phyloP scores from a whole-genome alignment of 2,888 invertebrate species.

The Mechanitis mazaeus region DNA sequence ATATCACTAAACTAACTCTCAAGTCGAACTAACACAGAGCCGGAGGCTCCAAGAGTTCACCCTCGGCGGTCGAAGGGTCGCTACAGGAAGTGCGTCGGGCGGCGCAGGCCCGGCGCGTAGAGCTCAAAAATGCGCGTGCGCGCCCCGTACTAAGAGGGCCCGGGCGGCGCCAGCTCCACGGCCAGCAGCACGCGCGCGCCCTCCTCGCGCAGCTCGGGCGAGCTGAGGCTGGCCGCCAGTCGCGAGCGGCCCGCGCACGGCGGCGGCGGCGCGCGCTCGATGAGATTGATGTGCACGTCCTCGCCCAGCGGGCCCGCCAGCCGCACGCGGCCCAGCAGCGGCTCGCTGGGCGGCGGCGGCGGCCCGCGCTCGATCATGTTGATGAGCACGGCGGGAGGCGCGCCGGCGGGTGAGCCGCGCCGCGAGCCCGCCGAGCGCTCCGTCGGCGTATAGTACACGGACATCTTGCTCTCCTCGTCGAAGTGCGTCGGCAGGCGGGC shows the following conservation, averaged over 20 bases:
- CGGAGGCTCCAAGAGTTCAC: conserved; percentile 57
- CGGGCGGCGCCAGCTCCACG: conserved; percentile 52
- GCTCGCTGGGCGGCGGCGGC: conserved; percentile 64
- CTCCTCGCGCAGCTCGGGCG: conserved; percentile 59
- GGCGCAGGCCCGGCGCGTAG: conserved; percentile 59
- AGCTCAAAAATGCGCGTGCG: conserved; percentile 70
- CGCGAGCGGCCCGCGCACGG: conserved; percentile 44
- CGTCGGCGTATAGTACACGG: conserved; percentile 89
- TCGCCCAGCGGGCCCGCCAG: conserved; percentile 71
- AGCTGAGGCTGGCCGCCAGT: conserved; percentile 60
- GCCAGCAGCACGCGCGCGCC: conserved; percentile 61
- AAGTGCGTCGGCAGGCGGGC: conserved; percentile 69
- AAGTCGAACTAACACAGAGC: conserved; percentile 68
- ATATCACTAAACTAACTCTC: conserved; percentile 38
- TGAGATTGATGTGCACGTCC: conserved; percentile 79
- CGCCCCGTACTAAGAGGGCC: conserved; percentile 68
- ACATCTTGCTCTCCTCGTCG: conserved; percentile 82
- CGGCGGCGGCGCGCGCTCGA: conserved; percentile 60
- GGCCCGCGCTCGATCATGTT: conserved; percentile 73
- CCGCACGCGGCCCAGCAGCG: conserved; percentile 73
- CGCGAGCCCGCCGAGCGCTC: conserved; percentile 78
- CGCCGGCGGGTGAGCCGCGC: conserved; percentile 58
- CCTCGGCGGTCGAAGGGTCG: conserved; percentile 35
- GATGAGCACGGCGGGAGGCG: conserved; percentile 77
- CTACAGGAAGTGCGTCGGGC: conserved; percentile 32